These are phyloP conservation scores for Tor tambroides DNA, from an alignment of 2,113 vertebrate genomes.

Conservation along the genomic window DNA sequence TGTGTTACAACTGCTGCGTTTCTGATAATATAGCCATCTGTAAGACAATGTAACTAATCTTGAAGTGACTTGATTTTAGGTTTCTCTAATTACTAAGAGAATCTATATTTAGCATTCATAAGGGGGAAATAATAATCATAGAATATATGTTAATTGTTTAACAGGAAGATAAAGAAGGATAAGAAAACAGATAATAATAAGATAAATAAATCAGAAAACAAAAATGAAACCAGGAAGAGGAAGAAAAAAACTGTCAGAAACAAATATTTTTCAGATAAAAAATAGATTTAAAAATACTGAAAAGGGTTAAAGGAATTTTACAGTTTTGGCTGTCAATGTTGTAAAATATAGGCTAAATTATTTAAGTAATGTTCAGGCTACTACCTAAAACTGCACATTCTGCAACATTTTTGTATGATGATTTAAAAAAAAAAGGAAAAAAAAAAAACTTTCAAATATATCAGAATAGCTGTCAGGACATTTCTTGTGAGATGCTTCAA, in stretches of 20 bases:
- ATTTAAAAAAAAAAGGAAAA: too few relatives aligned
- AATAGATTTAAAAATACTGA: neutral
- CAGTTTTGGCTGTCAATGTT: neutral
- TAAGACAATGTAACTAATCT: neutral
- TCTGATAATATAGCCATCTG: too few relatives aligned
- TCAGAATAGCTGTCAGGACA: neutral
- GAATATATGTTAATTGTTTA: neutral
- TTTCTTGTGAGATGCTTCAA: neutral
- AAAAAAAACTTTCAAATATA: neutral
- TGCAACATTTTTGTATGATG: neutral
- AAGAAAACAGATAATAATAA: neutral
- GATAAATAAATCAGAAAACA: neutral
- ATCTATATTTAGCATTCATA: neutral
- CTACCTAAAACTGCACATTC: neutral
- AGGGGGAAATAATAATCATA: too few relatives aligned
- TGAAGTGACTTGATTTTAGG: neutral
- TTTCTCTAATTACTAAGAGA: neutral
- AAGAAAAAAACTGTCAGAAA: too few relatives aligned
- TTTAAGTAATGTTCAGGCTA: neutral
- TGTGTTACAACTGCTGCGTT: too few relatives aligned
- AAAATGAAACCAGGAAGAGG: neutral
- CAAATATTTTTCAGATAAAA: neutral
- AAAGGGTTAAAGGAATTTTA: neutral
- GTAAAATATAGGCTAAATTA: neutral
- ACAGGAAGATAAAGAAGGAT: neutral